Evolutionary conservation across 2,888 invertebrate genomes (phyloP).

Genomic region (Brachylomia viminalis): DNA sequence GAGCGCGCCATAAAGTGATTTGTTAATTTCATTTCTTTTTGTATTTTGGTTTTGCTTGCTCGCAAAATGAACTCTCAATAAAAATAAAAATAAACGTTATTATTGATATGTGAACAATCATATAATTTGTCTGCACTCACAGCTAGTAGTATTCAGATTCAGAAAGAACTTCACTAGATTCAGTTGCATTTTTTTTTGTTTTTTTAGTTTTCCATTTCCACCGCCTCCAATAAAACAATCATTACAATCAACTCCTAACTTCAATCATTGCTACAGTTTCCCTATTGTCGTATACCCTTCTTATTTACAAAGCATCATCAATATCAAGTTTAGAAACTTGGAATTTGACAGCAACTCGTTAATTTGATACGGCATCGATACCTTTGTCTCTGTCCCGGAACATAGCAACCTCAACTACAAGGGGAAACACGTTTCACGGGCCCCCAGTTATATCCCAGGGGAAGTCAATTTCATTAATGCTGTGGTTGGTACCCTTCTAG

Average conservation of each 20-base stretch:
- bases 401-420: constrained; percentile 68
- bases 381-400: constrained; percentile 73
- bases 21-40: constrained; percentile 27
- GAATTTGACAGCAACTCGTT: constrained; percentile 71
- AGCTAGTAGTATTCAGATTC: not conserved
- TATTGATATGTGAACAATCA: not conserved
- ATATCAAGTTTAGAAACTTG: constrained; percentile 67
- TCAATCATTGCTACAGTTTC: constrained; percentile 20
- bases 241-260: constrained; percentile 14
- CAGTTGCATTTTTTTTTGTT: not conserved
- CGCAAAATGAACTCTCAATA: not conserved
- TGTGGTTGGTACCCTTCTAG: constrained; percentile 78
- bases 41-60: not conserved
- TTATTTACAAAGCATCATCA: constrained; percentile 60
- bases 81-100: not conserved
- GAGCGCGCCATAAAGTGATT: constrained; percentile 45
- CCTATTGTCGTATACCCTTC: constrained; percentile 13
- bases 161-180: not conserved
- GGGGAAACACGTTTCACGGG: constrained; percentile 59
- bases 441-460: constrained; percentile 77
- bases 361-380: constrained; percentile 75
- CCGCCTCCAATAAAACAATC: not conserved
- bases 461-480: constrained; percentile 90
- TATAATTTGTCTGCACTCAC: not conserved
- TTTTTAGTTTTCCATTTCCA: too few species aligned